Base-by-base conservation (phyloP, 2,888 invertebrate species). In the Sinotaia quadrata region DNA sequence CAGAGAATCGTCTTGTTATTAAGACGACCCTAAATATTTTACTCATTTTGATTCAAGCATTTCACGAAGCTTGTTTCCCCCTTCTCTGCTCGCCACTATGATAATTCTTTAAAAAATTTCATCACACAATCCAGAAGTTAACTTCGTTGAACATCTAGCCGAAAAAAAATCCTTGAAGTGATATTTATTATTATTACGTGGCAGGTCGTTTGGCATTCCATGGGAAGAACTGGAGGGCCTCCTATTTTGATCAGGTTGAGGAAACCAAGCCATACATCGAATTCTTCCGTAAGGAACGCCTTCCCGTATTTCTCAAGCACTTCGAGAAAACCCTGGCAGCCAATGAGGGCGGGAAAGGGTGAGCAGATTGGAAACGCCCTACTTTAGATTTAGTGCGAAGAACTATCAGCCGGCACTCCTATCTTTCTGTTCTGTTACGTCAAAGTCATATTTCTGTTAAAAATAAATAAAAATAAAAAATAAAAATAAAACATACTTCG, bases 201-300 rank as follows among this genome's bases (percentile, higher is more conserved):
- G 8, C 69, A 84, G 84, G 82, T 18, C 76, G 84, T 4, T 69
- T 82, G 31, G 73, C 80, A 10, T 84, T 84, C 60, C 84, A 84
- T 57, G 84, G 79, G 7, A 74, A 72, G 21, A 41, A 78, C 31
- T 76, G 69, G 52, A 69, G 66, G 0, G 79, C 70, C 4, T 75
- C 82, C 12, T 82, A 84, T 67, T 75, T 67, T 44, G 65, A 66
- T 7, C 84, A 84, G 68, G 63, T 74, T 52, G 81, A 82, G 58
- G 82, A 78, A 59, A 84, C 84, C 4, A 75, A 83, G 57, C 82
- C 82, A 0, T 82, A 79, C 67, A 78, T 82, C 3, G 78, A 80
- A 24, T 71, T 77, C 65, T 84, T 84, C 67, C 66, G 73, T 2
- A 68, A 69, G 8, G 75, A 77, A n/a, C 69, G 84, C 44, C 44